Conservation (phyloP, 2,888 invertebrate genomes). For the Polia nebulosa region DNA sequence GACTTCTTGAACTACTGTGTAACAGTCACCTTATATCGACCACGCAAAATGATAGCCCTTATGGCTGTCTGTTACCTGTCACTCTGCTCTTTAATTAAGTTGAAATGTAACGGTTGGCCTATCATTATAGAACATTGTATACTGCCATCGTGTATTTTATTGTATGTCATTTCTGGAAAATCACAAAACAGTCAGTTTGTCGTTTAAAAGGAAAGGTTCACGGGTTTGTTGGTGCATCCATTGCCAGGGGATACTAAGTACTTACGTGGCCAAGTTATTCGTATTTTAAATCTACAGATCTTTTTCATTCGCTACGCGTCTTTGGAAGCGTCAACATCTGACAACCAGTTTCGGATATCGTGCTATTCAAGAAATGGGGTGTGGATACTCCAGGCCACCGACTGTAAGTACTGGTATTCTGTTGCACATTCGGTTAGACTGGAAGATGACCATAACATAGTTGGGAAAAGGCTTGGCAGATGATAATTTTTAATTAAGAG, state of each 20-base stretch:
- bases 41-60: not conserved
- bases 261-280: too few species aligned
- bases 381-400: too few species aligned
- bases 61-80: not conserved
- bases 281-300: too few species aligned
- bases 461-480: too few species aligned
- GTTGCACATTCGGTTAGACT: too few species aligned
- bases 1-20: not conserved
- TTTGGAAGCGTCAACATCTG: too few species aligned
- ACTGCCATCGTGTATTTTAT: not conserved
- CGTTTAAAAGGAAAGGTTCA: not conserved
- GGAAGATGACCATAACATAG: too few species aligned
- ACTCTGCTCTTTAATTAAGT: not conserved
- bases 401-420: too few species aligned
- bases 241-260: not conserved
- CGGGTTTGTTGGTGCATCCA: not conserved
- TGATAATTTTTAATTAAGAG: too few species aligned
- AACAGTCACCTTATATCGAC: not conserved
- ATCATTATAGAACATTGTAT: not conserved
- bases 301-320: too few species aligned
- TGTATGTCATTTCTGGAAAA: not conserved
- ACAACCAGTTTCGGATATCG: too few species aligned
- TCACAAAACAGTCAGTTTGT: not conserved
- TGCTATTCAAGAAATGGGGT: too few species aligned
- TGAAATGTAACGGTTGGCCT: not conserved